Evolutionary conservation across 2,113 vertebrate genomes (phyloP).

Genomic region (Nyctereutes procyonoides): DNA sequence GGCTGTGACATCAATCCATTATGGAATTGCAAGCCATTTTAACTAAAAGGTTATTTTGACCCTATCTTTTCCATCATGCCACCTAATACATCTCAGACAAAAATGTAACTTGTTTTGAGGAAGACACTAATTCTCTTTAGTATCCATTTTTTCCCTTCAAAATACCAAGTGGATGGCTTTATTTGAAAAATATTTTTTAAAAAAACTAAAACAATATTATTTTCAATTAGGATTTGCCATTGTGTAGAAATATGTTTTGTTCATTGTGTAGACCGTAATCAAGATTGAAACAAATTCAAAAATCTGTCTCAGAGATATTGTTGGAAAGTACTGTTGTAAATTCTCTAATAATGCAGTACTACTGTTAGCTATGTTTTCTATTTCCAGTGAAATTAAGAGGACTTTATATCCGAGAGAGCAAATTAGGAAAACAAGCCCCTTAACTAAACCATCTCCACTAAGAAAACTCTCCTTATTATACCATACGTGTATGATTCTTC

Average conservation of each 20-base stretch:
- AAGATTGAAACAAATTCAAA: slow-evolving; percentile 83
- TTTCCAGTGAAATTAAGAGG: neutral
- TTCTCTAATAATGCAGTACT: slow-evolving; percentile 45
- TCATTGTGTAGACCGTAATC: slow-evolving; percentile 79
- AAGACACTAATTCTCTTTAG: slow-evolving; percentile 12
- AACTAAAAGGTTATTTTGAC: neutral
- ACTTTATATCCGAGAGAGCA: slow-evolving; percentile 18
- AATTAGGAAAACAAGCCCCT: slow-evolving; percentile 10
- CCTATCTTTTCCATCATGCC: neutral
- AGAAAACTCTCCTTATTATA: neutral
- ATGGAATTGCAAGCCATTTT: neutral
- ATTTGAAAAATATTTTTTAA: slow-evolving; percentile 1
- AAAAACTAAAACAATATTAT: slow-evolving; percentile 73
- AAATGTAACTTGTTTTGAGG: slow-evolving; percentile 20
- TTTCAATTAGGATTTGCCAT: slow-evolving; percentile 73
- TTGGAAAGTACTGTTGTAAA: slow-evolving; percentile 70
- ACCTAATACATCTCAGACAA: slow-evolving; percentile 4
- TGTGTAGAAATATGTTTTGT: slow-evolving; percentile 79
- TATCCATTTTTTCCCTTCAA: neutral
- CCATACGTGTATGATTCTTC: neutral
- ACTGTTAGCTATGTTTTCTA: slow-evolving; percentile 38
- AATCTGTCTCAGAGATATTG: slow-evolving; percentile 69
- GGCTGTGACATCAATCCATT: neutral
- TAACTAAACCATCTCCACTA: neutral
- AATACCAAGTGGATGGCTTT: slow-evolving; percentile 36